Evolutionary conservation across 2,888 invertebrate genomes (phyloP), one percentile per base, ranked within the genome.

Genomic region (Elegia similella): DNA sequence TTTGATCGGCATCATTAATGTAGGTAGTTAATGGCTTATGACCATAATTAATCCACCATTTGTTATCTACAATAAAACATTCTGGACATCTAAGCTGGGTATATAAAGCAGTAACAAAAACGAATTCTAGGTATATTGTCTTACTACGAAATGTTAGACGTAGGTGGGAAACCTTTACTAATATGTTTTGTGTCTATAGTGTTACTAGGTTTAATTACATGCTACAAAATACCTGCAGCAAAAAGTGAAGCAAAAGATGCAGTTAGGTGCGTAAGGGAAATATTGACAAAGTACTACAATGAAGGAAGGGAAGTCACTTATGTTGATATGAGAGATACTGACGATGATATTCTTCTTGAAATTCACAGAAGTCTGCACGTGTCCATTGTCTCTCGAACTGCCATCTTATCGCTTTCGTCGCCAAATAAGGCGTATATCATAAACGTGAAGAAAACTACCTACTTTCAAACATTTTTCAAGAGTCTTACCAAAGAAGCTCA

Each of bases 381-480:
- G 7, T 42, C 56, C 0, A 7, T 61, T 43, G 46, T 60, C 57
- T 61, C 61, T 1, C 53, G 62, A 46, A 59, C 16, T 12, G 44
- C 48, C 7, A 17, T 3, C 1, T n/a, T 32, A 8, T 42, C 32
- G 42, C 17, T 61, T 32, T 32, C 1, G 7, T 16, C 7, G 1
- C 12, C 6, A 1, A 67, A 66, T 34, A 55, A 57, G 8, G 65
- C 57, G 6, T 71, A 73, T 46, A 8, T 73, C 5, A 62, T 74
- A 46, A 47, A 62, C 3, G 67, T 65, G 0, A 62, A 55, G 0
- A 59, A 55, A 43, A 32, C 53, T 0, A 13, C 10, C 2, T 61
- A 64, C 17, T 69, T 75, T 23, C 53, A 53, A 0, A 12, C 23
- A 1, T 53, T 58, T 3, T 67, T 72, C 8, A 17, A 42, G 2